phyloP scores from a whole-genome alignment of 1,140 invertebrate species.

The Drosophila bifasciata region DNA sequence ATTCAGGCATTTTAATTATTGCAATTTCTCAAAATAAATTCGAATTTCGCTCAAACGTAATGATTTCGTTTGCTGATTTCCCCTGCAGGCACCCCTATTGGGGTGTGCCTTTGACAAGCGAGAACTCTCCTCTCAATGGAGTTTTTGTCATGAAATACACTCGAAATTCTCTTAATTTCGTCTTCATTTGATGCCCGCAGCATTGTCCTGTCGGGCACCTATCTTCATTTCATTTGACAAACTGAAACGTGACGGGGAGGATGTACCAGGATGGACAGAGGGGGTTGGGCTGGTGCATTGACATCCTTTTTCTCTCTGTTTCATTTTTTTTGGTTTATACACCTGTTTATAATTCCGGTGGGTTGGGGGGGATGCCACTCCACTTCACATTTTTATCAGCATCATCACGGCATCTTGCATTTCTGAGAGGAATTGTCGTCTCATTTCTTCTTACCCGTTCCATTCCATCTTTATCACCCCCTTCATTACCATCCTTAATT shows the following conservation, averaged over 20 bases:
- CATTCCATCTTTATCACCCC: conserved; percentile 3
- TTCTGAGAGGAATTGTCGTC: conserved; percentile 66
- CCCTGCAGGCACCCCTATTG: conserved; percentile 47
- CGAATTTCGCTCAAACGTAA: not conserved
- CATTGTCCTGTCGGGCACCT: conserved; percentile 51
- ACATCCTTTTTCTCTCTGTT: conserved; percentile 34
- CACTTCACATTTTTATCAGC: conserved; percentile 75
- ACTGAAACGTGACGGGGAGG: conserved; percentile 48
- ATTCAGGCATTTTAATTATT: conserved; percentile 1
- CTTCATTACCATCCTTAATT: conserved; percentile 67
- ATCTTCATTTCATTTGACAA: conserved; percentile 69
- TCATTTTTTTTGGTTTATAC: conserved; percentile 39
- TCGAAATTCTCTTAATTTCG: conserved; percentile 21
- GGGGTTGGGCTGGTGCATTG: conserved; percentile 33
- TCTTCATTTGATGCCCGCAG: conserved; percentile 30
- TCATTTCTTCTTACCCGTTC: conserved; percentile 16
- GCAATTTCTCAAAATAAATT: no score
- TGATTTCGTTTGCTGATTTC: conserved; percentile 32
- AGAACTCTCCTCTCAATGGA: not conserved
- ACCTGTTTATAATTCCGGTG: conserved; percentile 74
- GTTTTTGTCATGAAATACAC: conserved; percentile 12
- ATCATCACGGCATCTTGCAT: conserved; percentile 75
- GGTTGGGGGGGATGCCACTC: conserved; percentile 39
- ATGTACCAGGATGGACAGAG: not conserved
- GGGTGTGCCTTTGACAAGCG: conserved; percentile 35